A percentile compares a stretch with the other conserved stretches of the same genome.
Evolutionary conservation across 2,888 invertebrate genomes (phyloP).

Genomic region (Hypomecis punctinalis): DNA sequence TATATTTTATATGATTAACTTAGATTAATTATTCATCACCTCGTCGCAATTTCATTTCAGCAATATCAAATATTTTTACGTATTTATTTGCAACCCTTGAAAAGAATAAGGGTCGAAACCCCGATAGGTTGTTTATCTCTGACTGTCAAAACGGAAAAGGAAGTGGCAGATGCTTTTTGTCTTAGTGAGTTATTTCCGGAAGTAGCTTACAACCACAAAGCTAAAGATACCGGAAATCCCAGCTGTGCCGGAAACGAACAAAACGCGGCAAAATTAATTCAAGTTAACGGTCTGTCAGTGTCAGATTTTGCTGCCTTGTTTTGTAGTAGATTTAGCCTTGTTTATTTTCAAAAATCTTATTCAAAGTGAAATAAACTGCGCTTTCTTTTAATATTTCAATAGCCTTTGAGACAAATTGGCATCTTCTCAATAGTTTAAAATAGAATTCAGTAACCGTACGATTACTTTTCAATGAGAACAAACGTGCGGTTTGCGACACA

Average conservation of each 20-base stretch:
- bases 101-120: too few species aligned
- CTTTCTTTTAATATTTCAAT: constrained; percentile 4
- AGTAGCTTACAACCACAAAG: not conserved
- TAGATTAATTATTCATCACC: too few species aligned
- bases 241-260: not conserved
- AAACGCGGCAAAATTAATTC: not conserved
- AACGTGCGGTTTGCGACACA: constrained; percentile 38
- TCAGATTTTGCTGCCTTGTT: not conserved
- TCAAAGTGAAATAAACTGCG: not conserved
- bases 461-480: constrained; percentile 45
- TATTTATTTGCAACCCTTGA: too few species aligned
- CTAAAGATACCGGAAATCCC: not conserved
- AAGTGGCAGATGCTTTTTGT: too few species aligned
- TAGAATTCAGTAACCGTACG: constrained; percentile 52
- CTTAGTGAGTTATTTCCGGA: not conserved
- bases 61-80: too few species aligned
- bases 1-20: too few species aligned
- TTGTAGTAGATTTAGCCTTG: too few species aligned
- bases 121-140: too few species aligned
- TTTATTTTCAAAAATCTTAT: not conserved
- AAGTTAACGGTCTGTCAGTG: not conserved
- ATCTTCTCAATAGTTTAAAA: constrained; percentile 68
- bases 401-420: constrained; percentile 60
- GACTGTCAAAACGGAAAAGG: too few species aligned
- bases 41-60: too few species aligned